phyloP scores from a whole-genome alignment of 2,888 invertebrate genomes.

The Subacronicta megacephala region DNA sequence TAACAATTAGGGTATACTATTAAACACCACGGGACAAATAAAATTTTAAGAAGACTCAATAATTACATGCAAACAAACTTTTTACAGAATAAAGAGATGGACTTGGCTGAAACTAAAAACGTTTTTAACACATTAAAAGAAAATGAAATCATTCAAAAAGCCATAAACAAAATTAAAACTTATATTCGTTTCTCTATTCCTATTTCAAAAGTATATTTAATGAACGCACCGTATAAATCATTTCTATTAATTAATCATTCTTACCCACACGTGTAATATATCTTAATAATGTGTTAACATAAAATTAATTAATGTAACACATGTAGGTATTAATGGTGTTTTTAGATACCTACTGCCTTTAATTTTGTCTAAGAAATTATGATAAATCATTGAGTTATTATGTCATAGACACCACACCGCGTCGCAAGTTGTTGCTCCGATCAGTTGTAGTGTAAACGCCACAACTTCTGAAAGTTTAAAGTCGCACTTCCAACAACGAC shows the following conservation, averaged over 20 bases:
- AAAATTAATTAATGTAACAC: constrained; percentile 46
- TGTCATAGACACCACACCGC: background rate
- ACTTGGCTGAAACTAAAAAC: constrained; percentile 15
- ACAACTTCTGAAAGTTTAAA: background rate
- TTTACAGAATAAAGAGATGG: too few species aligned
- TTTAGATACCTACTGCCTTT: constrained; percentile 17
- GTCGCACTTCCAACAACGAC: background rate
- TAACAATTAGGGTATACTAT: too few species aligned
- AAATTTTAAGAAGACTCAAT: too few species aligned
- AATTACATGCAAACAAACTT: too few species aligned
- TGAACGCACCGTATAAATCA: constrained; percentile 31
- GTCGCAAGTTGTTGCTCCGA: background rate
- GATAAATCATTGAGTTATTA: background rate
- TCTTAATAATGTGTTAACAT: constrained; percentile 50
- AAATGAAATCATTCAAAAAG: background rate
- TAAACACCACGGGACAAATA: too few species aligned
- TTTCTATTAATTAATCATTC: constrained; percentile 36
- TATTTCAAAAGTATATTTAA: constrained; percentile 35
- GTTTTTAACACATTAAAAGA: constrained; percentile 5
- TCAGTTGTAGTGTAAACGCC: background rate
- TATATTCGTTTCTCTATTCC: constrained; percentile 1
- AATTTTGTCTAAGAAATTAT: constrained; percentile 12
- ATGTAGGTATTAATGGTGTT: constrained; percentile 24
- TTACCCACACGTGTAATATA: constrained; percentile 28
- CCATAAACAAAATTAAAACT: constrained; percentile 23